phyloP scores from a whole-genome alignment of 2,888 invertebrate genomes.

The Furcula furcula region DNA sequence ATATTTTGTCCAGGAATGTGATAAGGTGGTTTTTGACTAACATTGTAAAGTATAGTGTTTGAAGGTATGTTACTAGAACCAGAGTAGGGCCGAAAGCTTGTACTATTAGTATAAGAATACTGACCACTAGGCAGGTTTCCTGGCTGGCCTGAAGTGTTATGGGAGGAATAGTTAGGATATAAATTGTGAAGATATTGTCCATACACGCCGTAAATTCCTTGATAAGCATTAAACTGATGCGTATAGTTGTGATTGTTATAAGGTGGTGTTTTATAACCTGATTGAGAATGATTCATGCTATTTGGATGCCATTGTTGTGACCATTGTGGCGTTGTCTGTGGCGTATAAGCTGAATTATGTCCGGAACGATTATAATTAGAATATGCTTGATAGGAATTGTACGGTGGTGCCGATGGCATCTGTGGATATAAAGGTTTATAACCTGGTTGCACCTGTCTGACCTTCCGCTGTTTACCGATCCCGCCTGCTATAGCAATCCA shows the following conservation, averaged over 20 bases:
- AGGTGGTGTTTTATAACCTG: too few species aligned
- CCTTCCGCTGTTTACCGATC: constrained; percentile 20
- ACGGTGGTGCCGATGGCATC: constrained; percentile 32
- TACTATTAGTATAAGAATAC: constrained; percentile 15
- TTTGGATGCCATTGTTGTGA: constrained; percentile 9
- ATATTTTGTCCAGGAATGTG: constrained; percentile 6
- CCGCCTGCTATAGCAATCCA: constrained; percentile 4
- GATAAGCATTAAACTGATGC: background rate
- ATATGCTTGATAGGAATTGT: constrained; percentile 28
- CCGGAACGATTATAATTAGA: constrained; percentile 10
- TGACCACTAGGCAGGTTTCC: constrained; percentile 9
- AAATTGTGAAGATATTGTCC: constrained; percentile 8
- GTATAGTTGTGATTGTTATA: background rate
- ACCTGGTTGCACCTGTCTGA: constrained; percentile 36
- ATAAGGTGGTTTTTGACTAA: constrained; percentile 19
- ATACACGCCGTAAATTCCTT: constrained; percentile 2
- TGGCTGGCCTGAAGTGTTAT: constrained; percentile 7
- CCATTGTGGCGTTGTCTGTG: constrained; percentile 2
- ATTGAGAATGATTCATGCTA: constrained; percentile 2
- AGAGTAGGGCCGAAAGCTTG: constrained; percentile 11
- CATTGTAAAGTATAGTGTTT: constrained; percentile 16
- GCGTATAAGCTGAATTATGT: constrained; percentile 10
- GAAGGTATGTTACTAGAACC: constrained; percentile 6
- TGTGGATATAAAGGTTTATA: constrained; percentile 40
- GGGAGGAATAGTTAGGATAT: constrained; percentile 3